Conservation (phyloP, 2,888 invertebrate species). For the Acrocera orbiculus region DNA sequence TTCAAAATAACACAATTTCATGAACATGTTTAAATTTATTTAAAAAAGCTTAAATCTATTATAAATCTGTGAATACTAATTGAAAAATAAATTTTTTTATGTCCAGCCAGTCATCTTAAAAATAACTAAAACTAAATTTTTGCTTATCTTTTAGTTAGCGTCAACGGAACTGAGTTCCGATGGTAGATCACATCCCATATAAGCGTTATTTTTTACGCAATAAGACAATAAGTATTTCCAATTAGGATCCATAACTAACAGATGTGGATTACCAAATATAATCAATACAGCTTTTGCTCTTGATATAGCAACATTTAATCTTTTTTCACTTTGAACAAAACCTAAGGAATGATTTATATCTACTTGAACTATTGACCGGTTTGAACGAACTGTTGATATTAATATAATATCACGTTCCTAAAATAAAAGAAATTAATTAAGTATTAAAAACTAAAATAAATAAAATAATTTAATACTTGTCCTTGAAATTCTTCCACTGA, state of each 20-base stretch:
- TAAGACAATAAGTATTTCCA: slow-evolving; percentile 50
- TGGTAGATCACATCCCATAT: slow-evolving; percentile 51
- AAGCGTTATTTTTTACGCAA: slow-evolving; percentile 44
- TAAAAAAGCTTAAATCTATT: too few species aligned
- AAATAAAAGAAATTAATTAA: not conserved
- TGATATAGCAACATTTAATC: slow-evolving; percentile 80
- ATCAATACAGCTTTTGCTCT: slow-evolving; percentile 57
- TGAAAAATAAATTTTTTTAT: too few species aligned
- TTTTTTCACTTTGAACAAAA: slow-evolving; percentile 54
- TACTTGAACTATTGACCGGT: slow-evolving; percentile 24
- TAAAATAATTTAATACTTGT: slow-evolving; percentile 36
- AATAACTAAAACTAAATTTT: too few species aligned
- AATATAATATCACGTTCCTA: slow-evolving; percentile 41
- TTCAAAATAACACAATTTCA: too few species aligned
- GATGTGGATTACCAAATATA: slow-evolving; percentile 67
- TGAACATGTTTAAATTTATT: too few species aligned
- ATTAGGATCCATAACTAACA: slow-evolving; percentile 43
- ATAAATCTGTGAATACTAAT: too few species aligned
- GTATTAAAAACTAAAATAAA: not conserved
- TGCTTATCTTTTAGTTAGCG: too few species aligned
- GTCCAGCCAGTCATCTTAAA: too few species aligned
- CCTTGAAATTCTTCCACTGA: slow-evolving; percentile 79
- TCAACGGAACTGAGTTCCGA: too few species aligned
- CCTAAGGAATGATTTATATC: slow-evolving; percentile 44
- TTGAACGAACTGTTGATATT: slow-evolving; percentile 49